Percentiles rank a stretch among this genome's conserved stretches.
Conservation (phyloP, 92 coral and sea anemone genomes). For the Epizoanthus rinbou region DNA sequence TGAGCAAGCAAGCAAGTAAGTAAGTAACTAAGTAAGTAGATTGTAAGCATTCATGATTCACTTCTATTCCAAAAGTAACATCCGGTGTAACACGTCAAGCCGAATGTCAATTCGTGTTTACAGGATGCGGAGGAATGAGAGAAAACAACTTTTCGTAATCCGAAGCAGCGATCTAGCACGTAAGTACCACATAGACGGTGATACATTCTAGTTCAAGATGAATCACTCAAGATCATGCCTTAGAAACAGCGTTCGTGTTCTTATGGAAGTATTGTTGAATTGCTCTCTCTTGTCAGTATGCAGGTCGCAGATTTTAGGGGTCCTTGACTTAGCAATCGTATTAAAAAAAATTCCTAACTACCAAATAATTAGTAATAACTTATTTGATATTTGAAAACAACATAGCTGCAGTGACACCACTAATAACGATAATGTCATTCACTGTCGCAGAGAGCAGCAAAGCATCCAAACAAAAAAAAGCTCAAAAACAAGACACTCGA, state of each 20-base stretch:
- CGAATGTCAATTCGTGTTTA: neutral
- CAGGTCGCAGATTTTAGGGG: neutral
- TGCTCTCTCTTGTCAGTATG: too few relatives aligned
- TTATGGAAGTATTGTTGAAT: neutral
- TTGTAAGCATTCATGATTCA: too few relatives aligned
- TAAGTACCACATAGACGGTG: neutral
- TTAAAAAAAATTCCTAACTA: neutral
- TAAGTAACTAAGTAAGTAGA: too few relatives aligned
- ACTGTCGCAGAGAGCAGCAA: too few relatives aligned
- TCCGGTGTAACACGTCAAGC: too few relatives aligned
- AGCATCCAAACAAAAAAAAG: too few relatives aligned
- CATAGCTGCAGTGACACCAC: too few relatives aligned
- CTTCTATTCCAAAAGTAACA: too few relatives aligned
- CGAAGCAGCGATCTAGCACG: neutral
- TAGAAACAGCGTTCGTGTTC: too few relatives aligned
- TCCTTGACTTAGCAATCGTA: neutral
- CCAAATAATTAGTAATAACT: neutral
- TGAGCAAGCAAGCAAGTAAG: too few relatives aligned
- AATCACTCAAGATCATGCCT: neutral
- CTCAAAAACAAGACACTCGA: conserved; percentile 1
- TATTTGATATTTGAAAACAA: neutral
- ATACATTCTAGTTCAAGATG: neutral
- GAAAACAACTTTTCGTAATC: neutral
- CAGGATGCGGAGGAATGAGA: neutral
- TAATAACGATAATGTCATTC: too few relatives aligned